Evolutionary conservation across 1,140 invertebrate species (phyloP), one percentile per base, ranked within the genome.

Genomic region (Coelopa frigida): DNA sequence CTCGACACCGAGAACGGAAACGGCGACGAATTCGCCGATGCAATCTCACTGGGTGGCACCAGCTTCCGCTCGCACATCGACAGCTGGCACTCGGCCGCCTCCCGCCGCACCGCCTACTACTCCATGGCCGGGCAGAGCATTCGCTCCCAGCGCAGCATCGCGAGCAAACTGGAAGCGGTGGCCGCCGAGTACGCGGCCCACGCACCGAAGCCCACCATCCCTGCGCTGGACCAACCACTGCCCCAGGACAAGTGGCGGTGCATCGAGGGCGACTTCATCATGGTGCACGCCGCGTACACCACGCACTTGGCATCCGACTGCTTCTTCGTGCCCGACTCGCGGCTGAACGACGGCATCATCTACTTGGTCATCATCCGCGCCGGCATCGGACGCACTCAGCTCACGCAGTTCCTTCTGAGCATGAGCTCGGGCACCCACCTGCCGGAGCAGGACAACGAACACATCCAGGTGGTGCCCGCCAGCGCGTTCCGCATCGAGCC

Each of bases 401-500:
- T 94, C 14, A 70, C 79, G 11, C 76, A 86, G 58, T 89, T 91
- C 62, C 73, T 94, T 36, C 60, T 90, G 27, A 82, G 81, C 40
- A 71, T 91, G 33, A 84, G 81, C 51, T 78, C 76, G 17, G 89
- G 87, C 1, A 76, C 79, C 10, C 89, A 93, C 59, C 77, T 75
- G 39, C 71, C 57, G 46, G 65, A 46, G 68, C 79, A 10, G 70
- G 42, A 46, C 18, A 73, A 68, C 51, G 70, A 73, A 15, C 70
- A 73, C 45, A 71, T 79, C 15, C 71, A 86, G 57, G 80, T 91
- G 71, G 73, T 94, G 38, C 83, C 89, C 1, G 88, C 94, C 0
- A 78, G 77, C 46, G 92, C 89, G 1, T 94, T 96, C 68, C 78
- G 92, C 35, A 80, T 97, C 55, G 89, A 93, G 56, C 93, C 93